Evolutionary conservation across 2,113 vertebrate species (phyloP).

Genomic region (Hiodon tergisus): DNA sequence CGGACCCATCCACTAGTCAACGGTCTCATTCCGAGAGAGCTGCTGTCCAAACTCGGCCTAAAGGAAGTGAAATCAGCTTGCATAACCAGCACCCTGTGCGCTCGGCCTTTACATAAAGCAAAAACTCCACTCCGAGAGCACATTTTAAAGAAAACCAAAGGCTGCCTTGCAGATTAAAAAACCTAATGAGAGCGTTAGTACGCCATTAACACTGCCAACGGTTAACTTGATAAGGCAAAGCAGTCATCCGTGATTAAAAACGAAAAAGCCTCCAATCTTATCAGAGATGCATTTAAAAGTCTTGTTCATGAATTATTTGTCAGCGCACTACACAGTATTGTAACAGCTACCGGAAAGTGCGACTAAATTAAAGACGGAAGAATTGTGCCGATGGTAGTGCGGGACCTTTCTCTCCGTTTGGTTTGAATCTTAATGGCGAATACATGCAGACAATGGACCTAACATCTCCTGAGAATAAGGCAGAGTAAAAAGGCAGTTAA

Average conservation of each 20-base stretch:
- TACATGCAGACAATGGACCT: too few relatives aligned
- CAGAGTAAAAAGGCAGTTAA: too few relatives aligned
- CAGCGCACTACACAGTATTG: background rate
- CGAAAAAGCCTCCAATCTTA: background rate
- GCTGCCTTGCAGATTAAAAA: background rate
- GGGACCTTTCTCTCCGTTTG: too few relatives aligned
- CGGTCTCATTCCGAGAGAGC: too few relatives aligned
- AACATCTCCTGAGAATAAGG: too few relatives aligned
- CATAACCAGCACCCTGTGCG: background rate
- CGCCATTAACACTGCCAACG: background rate
- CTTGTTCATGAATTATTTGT: background rate
- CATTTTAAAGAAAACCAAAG: background rate
- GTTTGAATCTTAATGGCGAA: too few relatives aligned
- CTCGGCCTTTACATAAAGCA: background rate
- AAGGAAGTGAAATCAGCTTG: background rate
- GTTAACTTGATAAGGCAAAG: background rate
- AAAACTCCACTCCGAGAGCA: background rate
- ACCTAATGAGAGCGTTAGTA: background rate
- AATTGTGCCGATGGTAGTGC: too few relatives aligned
- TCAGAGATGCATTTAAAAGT: background rate
- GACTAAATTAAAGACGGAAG: too few relatives aligned
- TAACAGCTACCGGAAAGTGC: too few relatives aligned
- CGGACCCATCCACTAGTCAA: too few relatives aligned
- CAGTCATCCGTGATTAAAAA: background rate
- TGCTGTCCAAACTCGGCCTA: too few relatives aligned